Evolutionary conservation across 53 echinoderm and acorn worm genomes (phyloP), one percentile per base, ranked within the genome.

Genomic region (Arbacia lixula): DNA sequence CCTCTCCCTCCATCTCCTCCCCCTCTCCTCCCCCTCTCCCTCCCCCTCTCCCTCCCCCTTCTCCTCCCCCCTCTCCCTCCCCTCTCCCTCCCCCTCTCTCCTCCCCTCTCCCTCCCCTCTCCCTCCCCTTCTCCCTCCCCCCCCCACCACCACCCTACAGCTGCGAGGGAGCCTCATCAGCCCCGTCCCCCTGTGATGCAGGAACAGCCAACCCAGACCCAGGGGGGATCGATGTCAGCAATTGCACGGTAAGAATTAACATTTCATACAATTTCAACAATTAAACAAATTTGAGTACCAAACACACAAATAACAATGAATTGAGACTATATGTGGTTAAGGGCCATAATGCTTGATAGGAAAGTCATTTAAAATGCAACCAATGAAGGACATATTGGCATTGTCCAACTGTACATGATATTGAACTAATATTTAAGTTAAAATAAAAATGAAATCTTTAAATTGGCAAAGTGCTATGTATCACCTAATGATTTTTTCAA

Each of bases 151-250:
- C 17, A 3, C 31, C n/a, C 25, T 73, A 33, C 74, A 93, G 93
- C 69, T 93, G 91, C 71, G 53, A 78, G 52, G 96, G 96, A 35
- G 89, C 66, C n/a, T 72, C 87, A 0, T 51, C 41, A 40, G 84
- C 94, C 16, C 83, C 94, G 19, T 35, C 54, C 4, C 87, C 94
- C 12, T 94, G 94, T 64, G 83, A 38, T 68, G 51, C 72, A 20
- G 94, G 94, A 10, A 91, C 87, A 34, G 36, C 72, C 16, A 96
- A 96, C 71, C 55, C 87, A 1, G 86, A 89, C 36, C 87, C 38
- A 76, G 96, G 96, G 9, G 91, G 89, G 11, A 76, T 77, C 17
- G 64, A 76, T 14, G 33, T 12, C 10, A 16, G 34, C 27, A 84
- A 91, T 34, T 96, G 96, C 67, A 22, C 42, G 90, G 93, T 95